These are phyloP conservation scores for Charaxes varanes DNA, from an alignment of 1,140 invertebrate genomes.

Conservation along the genomic window DNA sequence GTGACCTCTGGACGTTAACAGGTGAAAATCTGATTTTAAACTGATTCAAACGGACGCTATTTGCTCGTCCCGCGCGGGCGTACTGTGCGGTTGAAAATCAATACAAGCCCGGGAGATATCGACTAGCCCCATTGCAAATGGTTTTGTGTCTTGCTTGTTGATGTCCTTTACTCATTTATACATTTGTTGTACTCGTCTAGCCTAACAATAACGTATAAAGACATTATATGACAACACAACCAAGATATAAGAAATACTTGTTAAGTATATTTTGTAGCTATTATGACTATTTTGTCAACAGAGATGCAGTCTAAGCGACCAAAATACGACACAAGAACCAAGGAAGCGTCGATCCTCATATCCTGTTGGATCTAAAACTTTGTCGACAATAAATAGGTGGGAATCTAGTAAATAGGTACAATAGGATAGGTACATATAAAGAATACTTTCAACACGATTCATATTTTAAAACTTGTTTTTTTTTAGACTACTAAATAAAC, in stretches of 20 bases:
- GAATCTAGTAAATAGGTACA: no score
- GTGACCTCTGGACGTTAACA: no score
- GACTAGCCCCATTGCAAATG: slow-evolving; percentile 1
- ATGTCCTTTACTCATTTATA: no score
- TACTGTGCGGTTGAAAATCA: slow-evolving; percentile 14
- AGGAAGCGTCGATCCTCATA: slow-evolving; percentile 64
- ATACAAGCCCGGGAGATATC: slow-evolving; percentile 5
- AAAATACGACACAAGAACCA: slow-evolving; percentile 26
- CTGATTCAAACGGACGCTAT: slow-evolving; percentile 2
- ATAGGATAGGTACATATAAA: no score
- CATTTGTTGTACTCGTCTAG: no score
- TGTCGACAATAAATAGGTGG: slow-evolving; percentile 1
- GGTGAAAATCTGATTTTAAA: slow-evolving; percentile 9
- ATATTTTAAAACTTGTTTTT: no score
- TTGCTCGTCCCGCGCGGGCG: slow-evolving; percentile 1
- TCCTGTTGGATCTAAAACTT: slow-evolving; percentile 7
- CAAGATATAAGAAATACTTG: no score
- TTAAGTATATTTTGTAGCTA: background rate
- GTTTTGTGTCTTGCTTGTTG: background rate
- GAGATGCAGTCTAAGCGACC: slow-evolving; percentile 29
- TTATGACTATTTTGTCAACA: slow-evolving; percentile 8
- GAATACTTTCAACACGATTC: no score
- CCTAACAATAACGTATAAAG: no score
- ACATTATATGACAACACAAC: no score
- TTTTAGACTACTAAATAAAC: no score